Evolutionary conservation across 1,140 invertebrate species (phyloP).

Genomic region (Papilio xuthus): DNA sequence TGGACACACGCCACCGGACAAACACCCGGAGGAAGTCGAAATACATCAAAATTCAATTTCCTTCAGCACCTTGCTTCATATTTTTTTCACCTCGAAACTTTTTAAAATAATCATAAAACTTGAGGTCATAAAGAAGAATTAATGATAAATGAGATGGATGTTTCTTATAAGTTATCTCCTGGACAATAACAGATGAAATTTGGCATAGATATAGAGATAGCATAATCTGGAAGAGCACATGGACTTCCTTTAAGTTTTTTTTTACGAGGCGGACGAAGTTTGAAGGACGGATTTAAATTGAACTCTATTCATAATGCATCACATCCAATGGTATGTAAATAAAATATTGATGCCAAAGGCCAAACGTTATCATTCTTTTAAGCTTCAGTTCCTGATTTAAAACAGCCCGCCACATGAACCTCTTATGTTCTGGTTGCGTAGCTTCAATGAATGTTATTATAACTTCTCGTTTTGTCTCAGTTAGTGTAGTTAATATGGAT

Average conservation of each 20-base stretch:
- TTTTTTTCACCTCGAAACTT: background rate
- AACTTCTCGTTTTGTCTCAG: background rate
- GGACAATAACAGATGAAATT: too few relatives aligned
- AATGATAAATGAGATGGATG: too few relatives aligned
- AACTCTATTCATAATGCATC: background rate
- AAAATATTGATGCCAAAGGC: background rate
- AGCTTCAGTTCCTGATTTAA: background rate
- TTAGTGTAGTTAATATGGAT: background rate
- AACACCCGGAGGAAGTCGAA: slow-evolving; percentile 42
- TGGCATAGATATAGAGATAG: too few relatives aligned
- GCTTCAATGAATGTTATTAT: background rate
- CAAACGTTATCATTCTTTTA: slow-evolving; percentile 7
- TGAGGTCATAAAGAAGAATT: background rate
- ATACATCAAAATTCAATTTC: slow-evolving; percentile 27
- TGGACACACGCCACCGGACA: slow-evolving; percentile 46
- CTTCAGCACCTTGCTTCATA: background rate
- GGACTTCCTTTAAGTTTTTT: too few relatives aligned
- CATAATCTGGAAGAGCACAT: too few relatives aligned
- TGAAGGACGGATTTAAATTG: too few relatives aligned
- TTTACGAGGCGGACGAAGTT: too few relatives aligned
- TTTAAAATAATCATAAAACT: background rate
- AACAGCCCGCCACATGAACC: background rate
- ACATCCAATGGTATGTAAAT: background rate
- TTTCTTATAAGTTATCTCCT: too few relatives aligned
- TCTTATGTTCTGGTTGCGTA: background rate